phyloP scores from a whole-genome alignment of 2,797 vertebrate species.

The Ataeniobius toweri region DNA sequence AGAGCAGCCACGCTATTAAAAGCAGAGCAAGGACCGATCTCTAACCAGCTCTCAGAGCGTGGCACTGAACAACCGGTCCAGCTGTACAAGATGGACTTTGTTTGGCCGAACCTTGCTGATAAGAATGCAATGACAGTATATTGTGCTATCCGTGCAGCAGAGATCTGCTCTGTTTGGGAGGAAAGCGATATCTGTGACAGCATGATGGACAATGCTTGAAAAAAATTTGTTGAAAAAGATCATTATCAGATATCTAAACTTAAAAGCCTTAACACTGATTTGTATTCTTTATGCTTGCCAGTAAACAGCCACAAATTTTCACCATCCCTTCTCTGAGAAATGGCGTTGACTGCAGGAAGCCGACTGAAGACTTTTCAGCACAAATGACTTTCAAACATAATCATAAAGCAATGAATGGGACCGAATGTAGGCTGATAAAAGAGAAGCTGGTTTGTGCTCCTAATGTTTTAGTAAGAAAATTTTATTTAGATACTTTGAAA shows the following conservation, averaged over 20 bases:
- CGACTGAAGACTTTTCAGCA: slow-evolving; percentile 31
- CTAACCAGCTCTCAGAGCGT: neutral
- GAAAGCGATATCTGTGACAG: slow-evolving; percentile 22
- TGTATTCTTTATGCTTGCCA: slow-evolving; percentile 20
- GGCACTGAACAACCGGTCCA: neutral
- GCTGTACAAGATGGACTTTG: neutral
- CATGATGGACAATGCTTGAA: slow-evolving; percentile 9
- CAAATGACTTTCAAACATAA: slow-evolving; percentile 13
- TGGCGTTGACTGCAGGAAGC: slow-evolving; percentile 13
- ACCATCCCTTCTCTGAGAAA: slow-evolving; percentile 12
- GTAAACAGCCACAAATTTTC: slow-evolving; percentile 21
- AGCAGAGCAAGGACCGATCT: neutral
- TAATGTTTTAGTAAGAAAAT: neutral
- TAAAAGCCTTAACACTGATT: slow-evolving; percentile 20
- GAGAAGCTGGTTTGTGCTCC: neutral
- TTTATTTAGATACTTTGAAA: neutral
- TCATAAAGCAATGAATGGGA: slow-evolving; percentile 13
- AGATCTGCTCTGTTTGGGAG: slow-evolving; percentile 15
- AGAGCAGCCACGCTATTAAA: neutral
- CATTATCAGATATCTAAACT: slow-evolving; percentile 28
- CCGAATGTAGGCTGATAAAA: slow-evolving; percentile 16
- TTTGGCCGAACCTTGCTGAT: slow-evolving; percentile 15
- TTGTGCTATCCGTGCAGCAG: slow-evolving; percentile 7
- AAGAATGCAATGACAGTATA: slow-evolving; percentile 4
- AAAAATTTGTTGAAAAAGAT: slow-evolving; percentile 6